phyloP scores from a whole-genome alignment of 2,888 invertebrate genomes.

The Elysia crispata region DNA sequence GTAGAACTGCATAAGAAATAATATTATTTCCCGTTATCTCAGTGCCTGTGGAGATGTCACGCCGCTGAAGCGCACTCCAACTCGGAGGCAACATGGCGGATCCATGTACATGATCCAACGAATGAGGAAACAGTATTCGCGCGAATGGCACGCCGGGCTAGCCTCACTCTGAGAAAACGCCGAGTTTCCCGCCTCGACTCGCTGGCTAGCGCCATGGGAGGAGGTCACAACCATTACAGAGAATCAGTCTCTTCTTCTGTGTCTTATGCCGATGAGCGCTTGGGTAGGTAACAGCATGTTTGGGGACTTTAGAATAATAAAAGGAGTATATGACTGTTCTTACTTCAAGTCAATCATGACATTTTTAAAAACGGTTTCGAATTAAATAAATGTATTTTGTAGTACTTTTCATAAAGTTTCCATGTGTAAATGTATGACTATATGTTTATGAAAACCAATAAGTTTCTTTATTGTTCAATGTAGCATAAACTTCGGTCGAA shows the following conservation, averaged over 20 bases:
- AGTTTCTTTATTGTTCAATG: too few species aligned
- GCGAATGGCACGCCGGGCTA: constrained; percentile 67
- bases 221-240: constrained; percentile 53
- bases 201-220: constrained; percentile 47
- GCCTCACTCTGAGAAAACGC: constrained; percentile 75
- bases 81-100: constrained; percentile 87
- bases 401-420: too few species aligned
- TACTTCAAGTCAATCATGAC: too few species aligned
- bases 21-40: not conserved
- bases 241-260: constrained; percentile 65
- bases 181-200: constrained; percentile 79
- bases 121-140: constrained; percentile 60
- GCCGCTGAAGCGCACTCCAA: constrained; percentile 87
- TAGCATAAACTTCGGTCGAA: too few species aligned
- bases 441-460: too few species aligned
- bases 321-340: too few species aligned
- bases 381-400: too few species aligned
- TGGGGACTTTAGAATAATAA: not conserved
- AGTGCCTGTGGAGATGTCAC: constrained; percentile 88
- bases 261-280: constrained; percentile 63
- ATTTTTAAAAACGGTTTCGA: too few species aligned
- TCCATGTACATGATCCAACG: constrained; percentile 72
- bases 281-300: constrained; percentile 44
- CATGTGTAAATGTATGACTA: too few species aligned
- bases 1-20: not conserved